A percentile compares a stretch with the other conserved stretches of the same genome.
Evolutionary conservation across 2,888 invertebrate genomes (phyloP).

Genomic region (Ommatoiulus sabulosus): DNA sequence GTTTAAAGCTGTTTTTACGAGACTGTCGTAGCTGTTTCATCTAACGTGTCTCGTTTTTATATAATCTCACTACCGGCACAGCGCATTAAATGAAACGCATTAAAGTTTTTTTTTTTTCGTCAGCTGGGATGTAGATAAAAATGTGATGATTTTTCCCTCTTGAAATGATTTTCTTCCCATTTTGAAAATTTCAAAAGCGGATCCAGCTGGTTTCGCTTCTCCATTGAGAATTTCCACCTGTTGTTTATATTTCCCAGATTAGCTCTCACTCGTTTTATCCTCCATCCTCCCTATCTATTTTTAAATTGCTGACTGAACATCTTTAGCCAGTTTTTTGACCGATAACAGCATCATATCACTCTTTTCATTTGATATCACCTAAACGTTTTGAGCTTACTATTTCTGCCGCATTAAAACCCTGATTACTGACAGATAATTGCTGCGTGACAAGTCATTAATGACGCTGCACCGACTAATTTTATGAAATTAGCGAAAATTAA

Average conservation of each 20-base stretch:
- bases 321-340: background rate
- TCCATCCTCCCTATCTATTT: background rate
- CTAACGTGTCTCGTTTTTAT: background rate
- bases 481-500: background rate
- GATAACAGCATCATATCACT: background rate
- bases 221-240: slow-evolving; percentile 24
- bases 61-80: background rate
- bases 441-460: background rate
- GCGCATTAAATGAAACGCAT: slow-evolving; percentile 17
- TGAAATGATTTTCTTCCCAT: background rate
- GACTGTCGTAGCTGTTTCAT: background rate
- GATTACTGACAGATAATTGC: background rate
- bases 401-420: background rate
- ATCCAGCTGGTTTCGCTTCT: background rate
- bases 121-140: slow-evolving; percentile 36
- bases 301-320: slow-evolving; percentile 3
- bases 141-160: background rate
- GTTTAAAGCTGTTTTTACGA: slow-evolving; percentile 1
- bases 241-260: background rate
- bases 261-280: background rate
- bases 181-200: background rate
- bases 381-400: background rate
- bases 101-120: slow-evolving; percentile 3
- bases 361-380: background rate
- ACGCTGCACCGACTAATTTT: slow-evolving; percentile 18